phyloP scores from a whole-genome alignment of 2,888 invertebrate species.

The Callyntrura guangdongensis region DNA sequence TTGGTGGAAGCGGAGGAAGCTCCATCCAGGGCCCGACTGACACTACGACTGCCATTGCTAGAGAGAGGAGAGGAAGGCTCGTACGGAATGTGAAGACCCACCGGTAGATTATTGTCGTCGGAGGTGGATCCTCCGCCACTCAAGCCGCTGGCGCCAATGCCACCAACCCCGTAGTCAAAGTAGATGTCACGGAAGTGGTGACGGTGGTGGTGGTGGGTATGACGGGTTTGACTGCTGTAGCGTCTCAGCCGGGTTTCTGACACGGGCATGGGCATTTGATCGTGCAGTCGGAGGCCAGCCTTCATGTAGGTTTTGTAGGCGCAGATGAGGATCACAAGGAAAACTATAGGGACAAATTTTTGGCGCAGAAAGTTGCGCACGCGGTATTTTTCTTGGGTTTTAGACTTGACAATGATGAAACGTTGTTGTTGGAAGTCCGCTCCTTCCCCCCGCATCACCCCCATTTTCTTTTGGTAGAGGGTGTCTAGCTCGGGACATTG shows the following conservation, averaged over 20 bases:
- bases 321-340: constrained; percentile 78
- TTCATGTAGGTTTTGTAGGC: constrained; percentile 81
- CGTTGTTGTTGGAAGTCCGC: constrained; percentile 78
- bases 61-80: constrained; percentile 33
- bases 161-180: constrained; percentile 63
- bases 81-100: constrained; percentile 68
- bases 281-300: constrained; percentile 73
- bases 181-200: constrained; percentile 63
- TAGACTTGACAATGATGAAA: constrained; percentile 77
- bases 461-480: constrained; percentile 79
- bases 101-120: constrained; percentile 22
- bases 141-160: too few species aligned
- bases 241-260: constrained; percentile 54
- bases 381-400: constrained; percentile 75
- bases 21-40: not conserved
- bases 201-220: constrained; percentile 33
- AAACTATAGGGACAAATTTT: constrained; percentile 80
- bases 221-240: constrained; percentile 13
- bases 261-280: constrained; percentile 50
- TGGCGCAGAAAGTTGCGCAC: constrained; percentile 79
- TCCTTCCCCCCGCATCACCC: constrained; percentile 58
- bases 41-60: not conserved
- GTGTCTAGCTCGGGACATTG: constrained; percentile 76
- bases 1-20: not conserved
- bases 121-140: not conserved